These are phyloP conservation scores for Ciconia boyciana DNA, from an alignment of 2,113 vertebrate genomes.

Conservation along the genomic window DNA sequence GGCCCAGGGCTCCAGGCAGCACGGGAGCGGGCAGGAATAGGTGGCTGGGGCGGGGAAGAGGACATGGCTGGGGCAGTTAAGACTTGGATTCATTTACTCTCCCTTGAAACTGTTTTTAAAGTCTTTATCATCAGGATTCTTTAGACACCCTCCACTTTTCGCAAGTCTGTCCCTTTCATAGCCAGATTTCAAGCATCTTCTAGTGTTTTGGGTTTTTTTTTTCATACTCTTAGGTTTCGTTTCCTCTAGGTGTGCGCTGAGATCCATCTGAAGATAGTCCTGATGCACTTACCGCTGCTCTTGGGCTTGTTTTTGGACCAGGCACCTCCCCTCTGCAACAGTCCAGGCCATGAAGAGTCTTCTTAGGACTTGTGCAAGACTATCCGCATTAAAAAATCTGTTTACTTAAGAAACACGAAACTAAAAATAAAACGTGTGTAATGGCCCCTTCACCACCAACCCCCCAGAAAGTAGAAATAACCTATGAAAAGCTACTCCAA, in stretches of 20 bases:
- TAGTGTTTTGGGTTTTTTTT: background rate
- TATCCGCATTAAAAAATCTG: background rate
- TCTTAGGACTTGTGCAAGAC: background rate
- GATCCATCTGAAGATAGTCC: background rate
- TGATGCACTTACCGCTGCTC: background rate
- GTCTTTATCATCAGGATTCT: background rate
- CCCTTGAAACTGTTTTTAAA: background rate
- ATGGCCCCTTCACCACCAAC: background rate
- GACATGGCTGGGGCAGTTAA: accelerated
- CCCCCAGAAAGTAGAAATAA: background rate
- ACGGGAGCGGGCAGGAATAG: background rate
- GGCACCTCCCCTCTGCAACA: background rate
- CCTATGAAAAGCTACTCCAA: background rate
- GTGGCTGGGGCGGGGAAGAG: background rate
- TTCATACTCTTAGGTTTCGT: background rate
- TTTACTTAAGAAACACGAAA: conserved; percentile 22
- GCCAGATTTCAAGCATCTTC: background rate
- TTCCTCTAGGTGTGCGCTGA: background rate
- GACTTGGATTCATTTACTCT: background rate
- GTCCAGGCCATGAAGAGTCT: background rate
- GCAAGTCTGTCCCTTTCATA: background rate
- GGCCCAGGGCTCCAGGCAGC: background rate
- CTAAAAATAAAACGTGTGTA: conserved; percentile 8
- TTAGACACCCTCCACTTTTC: background rate
- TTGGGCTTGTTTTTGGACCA: background rate